Evolutionary conservation across 1,140 invertebrate species (phyloP).

Genomic region (Medauroidea extradentata): DNA sequence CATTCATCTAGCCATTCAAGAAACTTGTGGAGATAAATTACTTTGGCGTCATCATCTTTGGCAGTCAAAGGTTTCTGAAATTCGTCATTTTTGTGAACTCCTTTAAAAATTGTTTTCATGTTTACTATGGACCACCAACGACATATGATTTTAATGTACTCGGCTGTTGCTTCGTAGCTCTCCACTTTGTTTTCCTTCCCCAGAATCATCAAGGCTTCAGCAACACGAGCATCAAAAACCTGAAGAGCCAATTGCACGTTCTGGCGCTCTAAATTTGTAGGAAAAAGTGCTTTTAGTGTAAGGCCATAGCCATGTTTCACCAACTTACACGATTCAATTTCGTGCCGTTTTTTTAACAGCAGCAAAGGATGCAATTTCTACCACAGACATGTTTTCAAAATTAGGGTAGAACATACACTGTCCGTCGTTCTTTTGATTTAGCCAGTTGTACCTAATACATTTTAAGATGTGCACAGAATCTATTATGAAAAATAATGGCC

Average conservation of each 20-base stretch:
- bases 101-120: neutral
- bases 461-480: conserved; percentile 1
- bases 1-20: neutral
- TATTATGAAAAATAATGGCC: neutral
- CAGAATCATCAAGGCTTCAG: neutral
- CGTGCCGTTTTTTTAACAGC: too few species aligned
- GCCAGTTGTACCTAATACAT: neutral
- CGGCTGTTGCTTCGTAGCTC: neutral
- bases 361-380: too few species aligned
- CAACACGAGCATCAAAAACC: neutral
- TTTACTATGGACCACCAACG: neutral
- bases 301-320: too few species aligned
- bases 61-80: neutral
- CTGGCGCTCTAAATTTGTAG: neutral
- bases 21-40: neutral
- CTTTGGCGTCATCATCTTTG: neutral
- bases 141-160: neutral
- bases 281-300: too few species aligned
- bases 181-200: neutral
- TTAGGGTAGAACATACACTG: neutral
- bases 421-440: neutral
- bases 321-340: too few species aligned
- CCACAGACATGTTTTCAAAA: too few species aligned
- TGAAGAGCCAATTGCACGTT: neutral
- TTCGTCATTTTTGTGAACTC: too few species aligned